These are phyloP conservation scores for Bellardia pandia DNA, from an alignment of 2,888 invertebrate species.

Conservation along the genomic window DNA sequence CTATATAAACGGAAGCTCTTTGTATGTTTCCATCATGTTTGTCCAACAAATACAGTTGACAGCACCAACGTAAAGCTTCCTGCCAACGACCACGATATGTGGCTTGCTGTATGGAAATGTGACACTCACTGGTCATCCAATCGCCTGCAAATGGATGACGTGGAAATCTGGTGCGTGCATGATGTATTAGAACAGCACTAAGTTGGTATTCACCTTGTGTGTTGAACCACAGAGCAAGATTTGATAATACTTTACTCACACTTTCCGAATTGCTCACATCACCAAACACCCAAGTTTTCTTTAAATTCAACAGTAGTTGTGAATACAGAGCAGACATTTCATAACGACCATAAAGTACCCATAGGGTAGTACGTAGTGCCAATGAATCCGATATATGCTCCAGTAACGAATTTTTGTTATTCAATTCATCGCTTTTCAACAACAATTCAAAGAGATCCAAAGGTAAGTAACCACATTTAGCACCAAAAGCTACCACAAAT, in stretches of 20 bases:
- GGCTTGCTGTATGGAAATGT: conserved; percentile 85
- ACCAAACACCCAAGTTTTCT: conserved; percentile 86
- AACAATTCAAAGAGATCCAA: conserved; percentile 87
- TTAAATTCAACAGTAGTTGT: conserved; percentile 91
- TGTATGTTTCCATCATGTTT: conserved; percentile 88
- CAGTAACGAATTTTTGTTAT: conserved; percentile 92
- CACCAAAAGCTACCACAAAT: conserved; percentile 91
- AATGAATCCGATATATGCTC: conserved; percentile 92
- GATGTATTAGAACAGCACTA: conserved; percentile 86
- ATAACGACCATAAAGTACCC: conserved; percentile 94
- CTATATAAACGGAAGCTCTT: conserved; percentile 83
- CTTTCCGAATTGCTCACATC: conserved; percentile 88
- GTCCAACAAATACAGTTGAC: conserved; percentile 88
- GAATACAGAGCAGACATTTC: conserved; percentile 93
- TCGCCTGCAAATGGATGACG: conserved; percentile 86
- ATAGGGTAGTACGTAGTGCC: conserved; percentile 92
- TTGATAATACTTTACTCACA: conserved; percentile 89
- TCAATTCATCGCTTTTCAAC: conserved; percentile 93
- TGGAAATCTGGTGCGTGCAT: conserved; percentile 88
- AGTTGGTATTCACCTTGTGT: conserved; percentile 85
- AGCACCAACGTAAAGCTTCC: conserved; percentile 88
- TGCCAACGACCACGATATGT: conserved; percentile 87
- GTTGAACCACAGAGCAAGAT: conserved; percentile 86
- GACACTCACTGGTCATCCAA: conserved; percentile 89
- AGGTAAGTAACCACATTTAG: conserved; percentile 84